These are phyloP conservation scores for Polylopha cassiicola DNA, from an alignment of 2,888 invertebrate genomes.

Conservation along the genomic window DNA sequence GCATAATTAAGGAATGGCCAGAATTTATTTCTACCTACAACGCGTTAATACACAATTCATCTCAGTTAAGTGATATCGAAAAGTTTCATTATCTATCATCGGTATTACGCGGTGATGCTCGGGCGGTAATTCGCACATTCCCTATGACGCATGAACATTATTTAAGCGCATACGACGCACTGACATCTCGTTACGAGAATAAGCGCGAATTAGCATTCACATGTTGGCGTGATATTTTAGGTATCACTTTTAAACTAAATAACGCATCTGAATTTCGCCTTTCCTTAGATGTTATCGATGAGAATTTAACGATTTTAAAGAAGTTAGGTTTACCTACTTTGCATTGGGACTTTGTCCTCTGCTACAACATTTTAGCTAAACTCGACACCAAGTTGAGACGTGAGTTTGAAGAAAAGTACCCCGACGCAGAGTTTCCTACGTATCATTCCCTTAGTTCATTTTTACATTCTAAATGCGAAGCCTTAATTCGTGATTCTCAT, in stretches of 20 bases:
- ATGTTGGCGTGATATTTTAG: slow-evolving; percentile 19
- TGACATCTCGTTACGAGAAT: slow-evolving; percentile 1
- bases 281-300: slow-evolving; percentile 14
- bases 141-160: slow-evolving; percentile 6
- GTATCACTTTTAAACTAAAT: slow-evolving; percentile 15
- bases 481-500: slow-evolving; percentile 10
- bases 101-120: slow-evolving; percentile 9
- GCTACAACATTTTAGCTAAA: slow-evolving; percentile 18
- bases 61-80: slow-evolving; percentile 10
- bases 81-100: slow-evolving; percentile 17
- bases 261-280: slow-evolving; percentile 10
- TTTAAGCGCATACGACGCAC: slow-evolving; percentile 8
- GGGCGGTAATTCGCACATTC: slow-evolving; percentile 11
- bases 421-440: not conserved
- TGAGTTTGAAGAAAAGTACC: slow-evolving; percentile 14
- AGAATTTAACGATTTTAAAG: slow-evolving; percentile 21
- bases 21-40: slow-evolving; percentile 15
- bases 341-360: slow-evolving; percentile 16
- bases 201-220: slow-evolving; percentile 21
- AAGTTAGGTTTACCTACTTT: slow-evolving; percentile 12
- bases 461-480: slow-evolving; percentile 7
- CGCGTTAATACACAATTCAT: slow-evolving; percentile 10
- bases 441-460: not conserved
- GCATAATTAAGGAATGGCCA: slow-evolving; percentile 15
- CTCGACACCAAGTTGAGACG: slow-evolving; percentile 16